Conservation (phyloP, 2,888 invertebrate species). For the Spilarctia lutea region DNA sequence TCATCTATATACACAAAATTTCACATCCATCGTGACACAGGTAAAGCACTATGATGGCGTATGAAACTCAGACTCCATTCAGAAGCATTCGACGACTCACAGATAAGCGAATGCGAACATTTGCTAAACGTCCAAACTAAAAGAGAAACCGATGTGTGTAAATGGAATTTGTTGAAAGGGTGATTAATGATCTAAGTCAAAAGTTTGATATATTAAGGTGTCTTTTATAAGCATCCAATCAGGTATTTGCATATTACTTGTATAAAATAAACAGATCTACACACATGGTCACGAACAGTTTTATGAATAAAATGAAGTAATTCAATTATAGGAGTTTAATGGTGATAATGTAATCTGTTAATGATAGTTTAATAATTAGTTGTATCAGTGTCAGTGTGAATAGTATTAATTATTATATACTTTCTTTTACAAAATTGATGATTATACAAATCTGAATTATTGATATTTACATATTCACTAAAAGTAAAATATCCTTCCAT, state of each 20-base stretch:
- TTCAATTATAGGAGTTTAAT: background rate
- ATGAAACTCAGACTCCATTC: slow-evolving; percentile 67
- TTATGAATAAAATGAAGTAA: background rate
- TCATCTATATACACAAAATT: slow-evolving; percentile 43
- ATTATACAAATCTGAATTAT: background rate
- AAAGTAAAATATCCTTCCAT: too few relatives aligned
- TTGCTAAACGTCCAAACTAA: slow-evolving; percentile 35
- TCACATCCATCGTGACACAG: slow-evolving; percentile 54
- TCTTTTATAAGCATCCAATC: slow-evolving; percentile 7
- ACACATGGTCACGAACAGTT: background rate
- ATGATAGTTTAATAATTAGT: background rate
- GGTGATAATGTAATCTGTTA: background rate
- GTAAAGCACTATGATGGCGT: slow-evolving; percentile 74
- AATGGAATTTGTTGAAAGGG: slow-evolving; percentile 23
- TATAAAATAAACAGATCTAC: slow-evolving; percentile 57
- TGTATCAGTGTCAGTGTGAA: background rate
- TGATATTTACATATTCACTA: background rate
- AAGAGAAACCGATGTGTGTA: slow-evolving; percentile 28
- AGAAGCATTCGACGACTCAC: slow-evolving; percentile 68
- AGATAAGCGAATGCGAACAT: slow-evolving; percentile 73
- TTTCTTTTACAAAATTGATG: background rate
- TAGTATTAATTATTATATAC: too few relatives aligned
- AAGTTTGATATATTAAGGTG: slow-evolving; percentile 33
- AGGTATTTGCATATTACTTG: slow-evolving; percentile 27
- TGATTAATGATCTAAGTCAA: slow-evolving; percentile 42